Percentiles rank a stretch among this genome's conserved stretches.
Conservation (phyloP, 2,888 invertebrate species). For the Plebejus anna region DNA sequence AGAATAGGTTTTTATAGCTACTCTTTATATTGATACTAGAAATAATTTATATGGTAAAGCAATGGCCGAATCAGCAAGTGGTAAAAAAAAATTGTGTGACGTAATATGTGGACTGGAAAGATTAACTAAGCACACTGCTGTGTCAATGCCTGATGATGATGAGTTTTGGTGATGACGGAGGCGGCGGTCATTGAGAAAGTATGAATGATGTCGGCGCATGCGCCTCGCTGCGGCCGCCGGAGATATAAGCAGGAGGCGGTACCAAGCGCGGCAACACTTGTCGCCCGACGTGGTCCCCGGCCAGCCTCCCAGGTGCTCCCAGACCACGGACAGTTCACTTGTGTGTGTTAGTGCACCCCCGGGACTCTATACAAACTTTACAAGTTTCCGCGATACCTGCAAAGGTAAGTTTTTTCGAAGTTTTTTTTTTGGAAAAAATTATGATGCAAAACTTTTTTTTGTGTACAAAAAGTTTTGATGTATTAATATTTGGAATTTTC, state of each 20-base stretch:
- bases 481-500: too few species aligned
- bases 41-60: too few species aligned
- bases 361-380: constrained; percentile 34
- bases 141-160: not conserved
- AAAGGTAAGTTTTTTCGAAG: constrained; percentile 38
- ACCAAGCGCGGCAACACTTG: constrained; percentile 69
- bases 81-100: too few species aligned
- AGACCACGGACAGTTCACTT: constrained; percentile 8
- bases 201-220: constrained; percentile 64
- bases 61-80: too few species aligned
- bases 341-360: constrained; percentile 22
- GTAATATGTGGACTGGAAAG: too few species aligned
- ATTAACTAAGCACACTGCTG: too few species aligned
- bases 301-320: not conserved
- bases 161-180: constrained; percentile 49
- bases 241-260: constrained; percentile 70
- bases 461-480: not conserved
- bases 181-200: constrained; percentile 70
- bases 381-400: constrained; percentile 42
- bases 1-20: too few species aligned
- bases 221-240: constrained; percentile 45
- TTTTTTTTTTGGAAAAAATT: not conserved
- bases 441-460: too few species aligned
- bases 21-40: too few species aligned
- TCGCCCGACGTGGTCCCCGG: constrained; percentile 52